Evolutionary conservation across 1,140 invertebrate genomes (phyloP).

Genomic region (Halyomorpha halys): DNA sequence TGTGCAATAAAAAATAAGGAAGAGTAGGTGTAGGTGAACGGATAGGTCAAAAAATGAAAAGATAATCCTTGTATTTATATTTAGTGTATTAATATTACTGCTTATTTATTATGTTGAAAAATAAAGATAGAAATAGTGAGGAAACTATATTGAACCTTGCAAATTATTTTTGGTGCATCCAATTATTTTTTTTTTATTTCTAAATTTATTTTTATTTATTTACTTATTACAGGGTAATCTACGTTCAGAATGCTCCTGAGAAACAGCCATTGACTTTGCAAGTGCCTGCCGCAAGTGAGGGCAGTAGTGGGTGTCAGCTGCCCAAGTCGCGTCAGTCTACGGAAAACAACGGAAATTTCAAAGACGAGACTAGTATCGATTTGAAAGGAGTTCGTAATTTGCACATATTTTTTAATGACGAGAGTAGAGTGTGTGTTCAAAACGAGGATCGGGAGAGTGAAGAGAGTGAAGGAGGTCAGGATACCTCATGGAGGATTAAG

Average conservation of each 20-base stretch:
- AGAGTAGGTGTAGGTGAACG: too few relatives aligned
- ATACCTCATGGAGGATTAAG: constrained; percentile 31
- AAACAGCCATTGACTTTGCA: constrained; percentile 38
- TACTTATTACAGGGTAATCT: constrained; percentile 59
- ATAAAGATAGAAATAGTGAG: too few relatives aligned
- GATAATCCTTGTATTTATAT: too few relatives aligned
- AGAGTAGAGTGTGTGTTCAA: constrained; percentile 32
- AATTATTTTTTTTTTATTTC: constrained; percentile 9
- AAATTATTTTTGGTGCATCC: neutral
- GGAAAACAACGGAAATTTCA: constrained; percentile 19
- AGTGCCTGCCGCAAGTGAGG: neutral
- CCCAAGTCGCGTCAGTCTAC: neutral
- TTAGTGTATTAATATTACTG: too few relatives aligned
- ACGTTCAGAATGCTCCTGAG: constrained; percentile 82
- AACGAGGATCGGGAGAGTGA: constrained; percentile 28
- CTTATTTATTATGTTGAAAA: too few relatives aligned
- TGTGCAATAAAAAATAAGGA: too few relatives aligned
- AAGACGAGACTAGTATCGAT: constrained; percentile 33
- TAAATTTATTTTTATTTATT: too few relatives aligned
- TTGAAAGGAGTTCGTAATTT: constrained; percentile 34
- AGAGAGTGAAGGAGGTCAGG: constrained; percentile 15
- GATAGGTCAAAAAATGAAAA: too few relatives aligned
- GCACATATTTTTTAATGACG: constrained; percentile 35
- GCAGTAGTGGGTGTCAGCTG: neutral
- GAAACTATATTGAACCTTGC: too few relatives aligned